Conservation (phyloP, 2,888 invertebrate genomes). For the Carcina quercana region DNA sequence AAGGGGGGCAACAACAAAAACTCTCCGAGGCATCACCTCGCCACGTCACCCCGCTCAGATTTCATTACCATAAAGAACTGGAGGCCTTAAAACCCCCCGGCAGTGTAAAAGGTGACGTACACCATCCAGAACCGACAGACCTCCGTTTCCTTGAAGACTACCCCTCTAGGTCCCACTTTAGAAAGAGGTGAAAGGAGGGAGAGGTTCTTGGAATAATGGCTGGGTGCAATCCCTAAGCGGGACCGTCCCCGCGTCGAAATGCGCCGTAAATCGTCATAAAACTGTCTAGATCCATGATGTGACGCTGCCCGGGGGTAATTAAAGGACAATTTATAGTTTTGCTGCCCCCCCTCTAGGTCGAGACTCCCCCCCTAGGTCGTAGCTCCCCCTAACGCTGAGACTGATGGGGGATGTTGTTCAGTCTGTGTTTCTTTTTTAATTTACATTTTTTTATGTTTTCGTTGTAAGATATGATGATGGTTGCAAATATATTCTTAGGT, state of each 20-base stretch:
- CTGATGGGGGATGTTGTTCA: too few relatives aligned
- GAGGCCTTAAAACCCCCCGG: conserved; percentile 72
- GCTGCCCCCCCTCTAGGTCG: conserved; percentile 42
- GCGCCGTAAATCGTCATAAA: conserved; percentile 78
- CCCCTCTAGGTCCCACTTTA: conserved; percentile 11
- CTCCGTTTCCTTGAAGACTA: conserved; percentile 9
- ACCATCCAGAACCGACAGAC: conserved; percentile 20
- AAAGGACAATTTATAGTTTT: conserved; percentile 75
- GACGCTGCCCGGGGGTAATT: conserved; percentile 78
- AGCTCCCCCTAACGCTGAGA: too few relatives aligned
- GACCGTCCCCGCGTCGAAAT: conserved; percentile 68
- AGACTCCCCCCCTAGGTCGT: conserved; percentile 34
- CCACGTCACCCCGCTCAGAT: conserved; percentile 74
- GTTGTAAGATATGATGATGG: too few relatives aligned
- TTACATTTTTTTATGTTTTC: too few relatives aligned
- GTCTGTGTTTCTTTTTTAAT: too few relatives aligned
- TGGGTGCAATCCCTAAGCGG: conserved; percentile 55
- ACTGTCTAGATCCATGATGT: conserved; percentile 83
- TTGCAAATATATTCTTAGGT: too few relatives aligned
- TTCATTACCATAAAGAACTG: conserved; percentile 76
- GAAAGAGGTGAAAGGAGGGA: conserved; percentile 19
- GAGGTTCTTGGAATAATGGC: conserved; percentile 31
- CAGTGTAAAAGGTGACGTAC: conserved; percentile 59
- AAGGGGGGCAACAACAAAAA: conserved; percentile 65
- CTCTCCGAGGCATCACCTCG: conserved; percentile 69